Percentiles rank a stretch among this genome's conserved stretches.
Evolutionary conservation across 1,140 invertebrate species (phyloP).

Genomic region (Diuraphis noxia): DNA sequence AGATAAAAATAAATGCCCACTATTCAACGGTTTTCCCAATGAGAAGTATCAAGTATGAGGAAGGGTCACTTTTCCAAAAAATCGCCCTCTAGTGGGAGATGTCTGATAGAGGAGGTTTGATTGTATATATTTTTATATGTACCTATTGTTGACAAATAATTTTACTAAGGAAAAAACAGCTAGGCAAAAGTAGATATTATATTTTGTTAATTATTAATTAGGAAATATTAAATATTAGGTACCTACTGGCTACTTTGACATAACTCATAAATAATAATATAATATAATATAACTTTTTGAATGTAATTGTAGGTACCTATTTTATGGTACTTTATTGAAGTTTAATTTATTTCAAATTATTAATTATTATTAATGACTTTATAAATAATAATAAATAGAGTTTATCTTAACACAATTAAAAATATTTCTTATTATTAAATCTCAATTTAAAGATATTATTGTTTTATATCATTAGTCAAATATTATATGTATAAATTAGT

Average conservation of each 20-base stretch:
- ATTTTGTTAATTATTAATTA: not conserved
- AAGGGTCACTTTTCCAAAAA: too few species aligned
- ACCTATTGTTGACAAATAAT: too few species aligned
- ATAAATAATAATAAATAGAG: not conserved
- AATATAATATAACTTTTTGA: not conserved
- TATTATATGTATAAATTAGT: not conserved
- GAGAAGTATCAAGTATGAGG: too few species aligned
- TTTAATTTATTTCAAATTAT: not conserved
- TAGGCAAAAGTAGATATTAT: too few species aligned
- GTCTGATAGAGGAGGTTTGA: too few species aligned
- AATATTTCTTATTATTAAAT: not conserved
- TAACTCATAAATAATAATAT: not conserved
- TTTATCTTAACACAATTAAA: not conserved
- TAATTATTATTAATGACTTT: not conserved
- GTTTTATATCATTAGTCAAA: not conserved
- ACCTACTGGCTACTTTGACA: too few species aligned
- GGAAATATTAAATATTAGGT: not conserved
- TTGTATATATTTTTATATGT: too few species aligned
- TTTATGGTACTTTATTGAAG: not conserved
- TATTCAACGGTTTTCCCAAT: too few species aligned
- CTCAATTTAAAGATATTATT: not conserved
- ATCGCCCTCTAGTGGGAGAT: too few species aligned
- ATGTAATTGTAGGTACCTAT: not conserved
- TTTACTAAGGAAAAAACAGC: too few species aligned
- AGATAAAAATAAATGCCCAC: too few species aligned